Percentiles rank a stretch among this genome's conserved stretches.
Evolutionary conservation across 53 echinoderm and acorn worm genomes (phyloP).

Genomic region (Holothuria leucospilota): DNA sequence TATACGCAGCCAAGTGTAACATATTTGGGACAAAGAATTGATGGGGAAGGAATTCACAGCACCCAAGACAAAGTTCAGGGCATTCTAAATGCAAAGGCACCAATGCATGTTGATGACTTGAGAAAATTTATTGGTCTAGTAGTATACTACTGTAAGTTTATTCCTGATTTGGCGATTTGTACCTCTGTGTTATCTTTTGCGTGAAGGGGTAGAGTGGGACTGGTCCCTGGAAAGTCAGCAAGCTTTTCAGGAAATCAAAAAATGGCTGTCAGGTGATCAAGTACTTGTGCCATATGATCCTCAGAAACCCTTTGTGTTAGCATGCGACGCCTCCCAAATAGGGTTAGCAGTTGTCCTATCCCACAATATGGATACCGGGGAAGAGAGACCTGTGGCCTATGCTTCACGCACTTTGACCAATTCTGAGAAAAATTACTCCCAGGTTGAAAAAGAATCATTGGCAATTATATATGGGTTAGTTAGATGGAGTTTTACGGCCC

Average conservation of each 20-base stretch:
- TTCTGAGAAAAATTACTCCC: conserved; percentile 66
- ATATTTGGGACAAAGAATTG: conserved; percentile 53
- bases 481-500: too few species aligned
- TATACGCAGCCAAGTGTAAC: conserved; percentile 42
- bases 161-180: conserved; percentile 60
- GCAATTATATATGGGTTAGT: too few species aligned
- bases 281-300: conserved; percentile 57
- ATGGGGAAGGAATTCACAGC: conserved; percentile 42
- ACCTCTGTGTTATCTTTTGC: conserved; percentile 48
- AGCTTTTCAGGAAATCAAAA: conserved; percentile 56
- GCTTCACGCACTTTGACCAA: conserved; percentile 43
- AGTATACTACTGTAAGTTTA: conserved; percentile 59
- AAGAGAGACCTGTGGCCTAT: conserved; percentile 62
- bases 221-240: conserved; percentile 60
- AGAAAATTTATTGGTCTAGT: conserved; percentile 50
- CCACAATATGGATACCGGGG: conserved; percentile 61
- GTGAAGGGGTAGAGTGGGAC: conserved; percentile 46
- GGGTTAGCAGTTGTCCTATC: conserved; percentile 64
- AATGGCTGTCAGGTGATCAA: conserved; percentile 31
- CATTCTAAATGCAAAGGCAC: conserved; percentile 38
- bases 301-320: conserved; percentile 33
- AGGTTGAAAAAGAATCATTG: conserved; percentile 61
- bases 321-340: conserved; percentile 58
- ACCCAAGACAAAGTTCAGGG: conserved; percentile 41
- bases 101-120: conserved; percentile 22